Conservation (phyloP, 1,140 invertebrate genomes). For the Drosophila sp. region DNA sequence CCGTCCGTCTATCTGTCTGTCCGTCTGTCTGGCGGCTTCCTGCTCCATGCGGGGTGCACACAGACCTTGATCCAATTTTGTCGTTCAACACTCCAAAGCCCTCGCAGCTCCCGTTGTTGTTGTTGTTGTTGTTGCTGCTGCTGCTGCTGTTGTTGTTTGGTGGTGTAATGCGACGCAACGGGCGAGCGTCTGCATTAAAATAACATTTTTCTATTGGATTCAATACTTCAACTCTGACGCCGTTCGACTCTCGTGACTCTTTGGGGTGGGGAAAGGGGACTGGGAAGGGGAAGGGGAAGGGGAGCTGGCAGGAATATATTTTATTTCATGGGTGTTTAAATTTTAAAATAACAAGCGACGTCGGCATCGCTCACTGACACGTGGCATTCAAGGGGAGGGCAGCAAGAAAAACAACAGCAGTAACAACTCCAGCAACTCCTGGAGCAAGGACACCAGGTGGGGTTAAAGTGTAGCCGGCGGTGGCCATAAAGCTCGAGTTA, state of each 20-base stretch:
- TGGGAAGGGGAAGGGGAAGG: slow-evolving; percentile 1
- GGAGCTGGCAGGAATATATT: slow-evolving; percentile 58
- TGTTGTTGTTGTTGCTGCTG: slow-evolving; percentile 20
- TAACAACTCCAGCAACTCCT: background rate
- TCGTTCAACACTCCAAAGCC: slow-evolving; percentile 31
- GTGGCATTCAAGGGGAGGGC: slow-evolving; percentile 48
- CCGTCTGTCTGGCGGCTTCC: slow-evolving; percentile 24
- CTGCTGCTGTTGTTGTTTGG: slow-evolving; percentile 25
- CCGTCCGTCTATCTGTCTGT: background rate
- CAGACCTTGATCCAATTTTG: slow-evolving; percentile 76
- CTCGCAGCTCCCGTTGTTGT: background rate
- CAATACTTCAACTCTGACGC: slow-evolving; percentile 62
- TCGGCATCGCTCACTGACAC: slow-evolving; percentile 61
- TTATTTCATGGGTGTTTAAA: slow-evolving; percentile 83
- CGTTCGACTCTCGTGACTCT: slow-evolving; percentile 23
- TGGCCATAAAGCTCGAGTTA: slow-evolving; percentile 54
- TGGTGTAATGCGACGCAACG: slow-evolving; percentile 34
- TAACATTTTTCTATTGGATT: slow-evolving; percentile 81
- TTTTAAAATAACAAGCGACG: slow-evolving; percentile 82
- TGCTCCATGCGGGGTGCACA: slow-evolving; percentile 20
- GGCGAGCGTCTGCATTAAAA: slow-evolving; percentile 71
- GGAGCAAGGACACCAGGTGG: slow-evolving; percentile 46
- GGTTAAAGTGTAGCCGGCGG: slow-evolving; percentile 60
- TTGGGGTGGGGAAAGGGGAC: background rate
- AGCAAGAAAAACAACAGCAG: slow-evolving; percentile 10